A percentile compares a stretch with the other conserved stretches of the same genome.
Conservation (phyloP, 1,140 invertebrate species). For the Doryteuthis pealeii region DNA sequence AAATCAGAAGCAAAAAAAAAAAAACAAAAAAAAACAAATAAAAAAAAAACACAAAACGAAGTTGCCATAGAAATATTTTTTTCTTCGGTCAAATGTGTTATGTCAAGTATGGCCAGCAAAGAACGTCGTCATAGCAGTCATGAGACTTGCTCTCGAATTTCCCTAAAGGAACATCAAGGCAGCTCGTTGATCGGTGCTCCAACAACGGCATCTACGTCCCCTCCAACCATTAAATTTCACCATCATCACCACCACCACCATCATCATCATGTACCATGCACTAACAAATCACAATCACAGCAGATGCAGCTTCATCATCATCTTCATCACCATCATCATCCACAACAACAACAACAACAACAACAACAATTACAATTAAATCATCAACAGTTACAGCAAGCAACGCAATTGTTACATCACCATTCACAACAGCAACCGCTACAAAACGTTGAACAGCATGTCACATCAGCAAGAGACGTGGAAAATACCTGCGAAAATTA, state of each 20-base stretch:
- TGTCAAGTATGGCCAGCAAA: no score
- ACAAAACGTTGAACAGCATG: neutral
- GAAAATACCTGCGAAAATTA: neutral
- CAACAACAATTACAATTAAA: neutral
- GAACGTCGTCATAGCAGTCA: no score
- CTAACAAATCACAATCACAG: neutral
- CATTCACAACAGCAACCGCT: neutral
- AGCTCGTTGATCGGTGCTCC: neutral
- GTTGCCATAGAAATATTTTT: no score
- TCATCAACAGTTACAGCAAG: neutral
- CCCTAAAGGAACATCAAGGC: no score
- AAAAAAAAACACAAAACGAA: no score
- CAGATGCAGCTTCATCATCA: neutral
- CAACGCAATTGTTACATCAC: neutral
- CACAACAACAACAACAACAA: neutral
- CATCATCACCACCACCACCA: neutral
- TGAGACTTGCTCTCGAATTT: no score
- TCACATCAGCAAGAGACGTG: neutral
- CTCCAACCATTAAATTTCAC: neutral
- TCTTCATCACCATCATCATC: constrained; percentile 1
- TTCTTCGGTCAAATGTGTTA: no score
- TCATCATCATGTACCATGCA: neutral
- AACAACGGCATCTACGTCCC: neutral
- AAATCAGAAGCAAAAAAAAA: no score
- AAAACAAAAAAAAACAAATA: no score